phyloP scores from a whole-genome alignment of 2,797 vertebrate genomes.

The Molossus molossus region DNA sequence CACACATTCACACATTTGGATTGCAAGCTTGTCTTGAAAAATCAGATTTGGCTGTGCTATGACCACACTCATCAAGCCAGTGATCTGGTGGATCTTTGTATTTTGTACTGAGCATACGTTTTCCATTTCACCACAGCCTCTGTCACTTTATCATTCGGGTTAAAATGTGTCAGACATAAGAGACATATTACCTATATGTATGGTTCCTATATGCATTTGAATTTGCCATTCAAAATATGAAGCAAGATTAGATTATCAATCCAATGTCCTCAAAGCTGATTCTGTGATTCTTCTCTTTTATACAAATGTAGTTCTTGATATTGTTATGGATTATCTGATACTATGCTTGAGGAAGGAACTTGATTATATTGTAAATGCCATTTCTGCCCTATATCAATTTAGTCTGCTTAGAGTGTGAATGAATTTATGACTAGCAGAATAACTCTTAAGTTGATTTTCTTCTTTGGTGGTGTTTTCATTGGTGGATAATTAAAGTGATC shows the following conservation, averaged over 20 bases:
- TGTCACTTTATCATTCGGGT: background rate
- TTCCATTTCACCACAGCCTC: background rate
- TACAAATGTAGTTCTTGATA: constrained; percentile 50
- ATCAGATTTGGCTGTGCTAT: background rate
- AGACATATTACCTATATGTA: constrained; percentile 46
- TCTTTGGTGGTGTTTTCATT: constrained; percentile 59
- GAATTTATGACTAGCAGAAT: constrained; percentile 46
- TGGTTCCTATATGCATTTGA: constrained; percentile 47
- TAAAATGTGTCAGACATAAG: background rate
- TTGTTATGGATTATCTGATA: constrained; percentile 37
- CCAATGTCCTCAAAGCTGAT: background rate
- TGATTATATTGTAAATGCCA: background rate
- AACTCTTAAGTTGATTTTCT: constrained; percentile 46
- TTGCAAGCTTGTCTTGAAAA: constrained; percentile 36
- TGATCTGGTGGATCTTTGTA: background rate
- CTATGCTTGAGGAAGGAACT: constrained; percentile 58
- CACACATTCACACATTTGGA: background rate
- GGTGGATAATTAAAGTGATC: constrained; percentile 37
- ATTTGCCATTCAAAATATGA: constrained; percentile 6
- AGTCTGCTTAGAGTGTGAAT: background rate
- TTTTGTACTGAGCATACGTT: background rate
- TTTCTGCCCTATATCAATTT: constrained; percentile 59
- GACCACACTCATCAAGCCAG: background rate
- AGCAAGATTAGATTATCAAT: constrained; percentile 5
- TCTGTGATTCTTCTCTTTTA: constrained; percentile 37